Evolutionary conservation across 2,113 vertebrate species (phyloP).

Genomic region (Rynchops niger): DNA sequence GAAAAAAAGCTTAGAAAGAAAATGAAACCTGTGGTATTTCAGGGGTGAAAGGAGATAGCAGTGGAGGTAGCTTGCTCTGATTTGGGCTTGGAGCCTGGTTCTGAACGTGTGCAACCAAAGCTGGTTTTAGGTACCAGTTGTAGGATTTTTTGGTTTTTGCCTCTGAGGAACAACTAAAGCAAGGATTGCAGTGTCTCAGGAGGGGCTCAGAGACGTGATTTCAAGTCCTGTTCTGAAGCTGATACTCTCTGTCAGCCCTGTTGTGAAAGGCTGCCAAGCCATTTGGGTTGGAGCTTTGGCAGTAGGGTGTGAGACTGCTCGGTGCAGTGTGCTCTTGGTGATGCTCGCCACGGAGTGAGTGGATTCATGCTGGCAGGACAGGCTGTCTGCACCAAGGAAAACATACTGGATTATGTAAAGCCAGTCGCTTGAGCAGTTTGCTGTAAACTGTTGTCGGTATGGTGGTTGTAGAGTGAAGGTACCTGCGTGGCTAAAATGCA

Average conservation of each 20-base stretch:
- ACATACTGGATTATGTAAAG: neutral
- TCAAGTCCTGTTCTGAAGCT: neutral
- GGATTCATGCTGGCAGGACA: neutral
- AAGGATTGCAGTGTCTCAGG: neutral
- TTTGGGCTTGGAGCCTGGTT: neutral
- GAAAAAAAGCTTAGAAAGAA: neutral
- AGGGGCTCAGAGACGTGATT: neutral
- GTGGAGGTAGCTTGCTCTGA: neutral
- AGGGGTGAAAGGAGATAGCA: neutral
- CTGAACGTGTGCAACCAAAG: neutral
- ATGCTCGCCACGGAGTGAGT: accelerated
- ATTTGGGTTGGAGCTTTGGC: neutral
- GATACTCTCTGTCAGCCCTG: neutral
- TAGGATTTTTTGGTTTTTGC: neutral
- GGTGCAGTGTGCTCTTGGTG: neutral
- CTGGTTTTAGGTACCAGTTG: neutral
- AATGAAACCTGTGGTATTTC: accelerated
- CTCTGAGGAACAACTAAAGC: neutral
- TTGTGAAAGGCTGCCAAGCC: neutral
- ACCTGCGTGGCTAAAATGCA: neutral
- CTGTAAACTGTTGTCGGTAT: neutral
- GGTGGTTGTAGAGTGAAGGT: neutral
- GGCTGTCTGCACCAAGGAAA: neutral
- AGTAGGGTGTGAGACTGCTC: neutral
- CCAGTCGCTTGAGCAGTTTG: neutral